These are phyloP conservation scores for Phycodurus eques DNA, from an alignment of 2,113 vertebrate species.

Conservation along the genomic window DNA sequence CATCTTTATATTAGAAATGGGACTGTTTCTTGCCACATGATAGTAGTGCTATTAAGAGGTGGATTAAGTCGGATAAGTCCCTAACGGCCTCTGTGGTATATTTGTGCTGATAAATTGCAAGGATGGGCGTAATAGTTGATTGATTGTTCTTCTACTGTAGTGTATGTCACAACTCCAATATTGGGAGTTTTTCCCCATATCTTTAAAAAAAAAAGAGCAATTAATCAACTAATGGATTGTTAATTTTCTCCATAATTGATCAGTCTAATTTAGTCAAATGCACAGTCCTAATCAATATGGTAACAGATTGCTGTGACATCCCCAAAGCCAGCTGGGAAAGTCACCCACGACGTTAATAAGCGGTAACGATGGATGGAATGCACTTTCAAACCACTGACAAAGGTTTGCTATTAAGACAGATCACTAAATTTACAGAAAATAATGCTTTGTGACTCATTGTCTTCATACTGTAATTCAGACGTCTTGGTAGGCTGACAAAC, in stretches of 20 bases:
- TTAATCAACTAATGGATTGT: conserved; percentile 4
- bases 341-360: too few species aligned
- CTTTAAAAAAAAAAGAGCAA: not conserved
- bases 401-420: too few species aligned
- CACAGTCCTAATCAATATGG: conserved; percentile 1
- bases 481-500: too few species aligned
- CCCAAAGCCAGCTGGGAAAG: too few species aligned
- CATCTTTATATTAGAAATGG: too few species aligned
- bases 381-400: too few species aligned
- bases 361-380: too few species aligned
- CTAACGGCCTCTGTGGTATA: not conserved
- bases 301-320: not conserved
- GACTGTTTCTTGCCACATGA: too few species aligned
- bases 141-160: not conserved
- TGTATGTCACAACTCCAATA: not conserved
- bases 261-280: not conserved
- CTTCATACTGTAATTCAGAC: too few species aligned
- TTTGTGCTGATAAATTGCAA: not conserved
- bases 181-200: not conserved
- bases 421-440: too few species aligned
- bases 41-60: too few species aligned
- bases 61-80: not conserved
- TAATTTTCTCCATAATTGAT: not conserved
- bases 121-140: not conserved
- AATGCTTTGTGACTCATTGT: too few species aligned